Evolutionary conservation across 2,797 vertebrate species (phyloP).

Genomic region (Poecile montanus): DNA sequence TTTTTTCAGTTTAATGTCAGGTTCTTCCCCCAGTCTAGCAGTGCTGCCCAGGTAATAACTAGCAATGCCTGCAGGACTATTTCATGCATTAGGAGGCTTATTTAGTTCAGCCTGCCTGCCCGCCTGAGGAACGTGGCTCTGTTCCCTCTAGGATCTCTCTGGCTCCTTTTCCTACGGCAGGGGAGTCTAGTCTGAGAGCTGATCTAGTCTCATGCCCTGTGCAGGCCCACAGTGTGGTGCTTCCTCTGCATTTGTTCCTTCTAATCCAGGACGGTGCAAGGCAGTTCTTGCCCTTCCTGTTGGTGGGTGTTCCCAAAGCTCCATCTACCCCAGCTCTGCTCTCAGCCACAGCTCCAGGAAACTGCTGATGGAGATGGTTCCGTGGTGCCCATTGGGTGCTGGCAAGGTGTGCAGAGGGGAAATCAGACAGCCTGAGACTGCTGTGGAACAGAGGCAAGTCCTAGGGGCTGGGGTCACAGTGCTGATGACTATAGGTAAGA

Average conservation of each 20-base stretch:
- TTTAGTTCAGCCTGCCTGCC: not conserved
- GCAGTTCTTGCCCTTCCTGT: not conserved
- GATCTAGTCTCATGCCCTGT: not conserved
- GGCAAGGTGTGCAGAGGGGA: not conserved
- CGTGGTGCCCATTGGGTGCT: not conserved
- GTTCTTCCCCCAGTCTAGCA: not conserved
- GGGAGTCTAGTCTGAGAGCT: not conserved
- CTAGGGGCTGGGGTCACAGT: not conserved
- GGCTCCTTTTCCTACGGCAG: not conserved
- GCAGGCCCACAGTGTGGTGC: not conserved
- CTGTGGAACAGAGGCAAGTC: not conserved
- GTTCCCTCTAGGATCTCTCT: not conserved
- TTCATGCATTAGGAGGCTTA: not conserved
- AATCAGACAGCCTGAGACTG: not conserved
- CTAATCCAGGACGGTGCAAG: not conserved
- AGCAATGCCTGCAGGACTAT: not conserved
- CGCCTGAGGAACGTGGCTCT: conserved; percentile 1
- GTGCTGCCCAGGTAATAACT: not conserved
- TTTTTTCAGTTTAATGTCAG: not conserved
- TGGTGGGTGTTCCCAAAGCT: conserved; percentile 9
- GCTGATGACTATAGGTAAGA: not conserved
- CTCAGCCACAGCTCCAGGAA: not conserved
- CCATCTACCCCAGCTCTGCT: not conserved
- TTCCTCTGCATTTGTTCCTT: not conserved
- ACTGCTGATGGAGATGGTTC: not conserved